Base-by-base conservation (phyloP, 2,888 invertebrate species). In the Sipunculus nudus region DNA sequence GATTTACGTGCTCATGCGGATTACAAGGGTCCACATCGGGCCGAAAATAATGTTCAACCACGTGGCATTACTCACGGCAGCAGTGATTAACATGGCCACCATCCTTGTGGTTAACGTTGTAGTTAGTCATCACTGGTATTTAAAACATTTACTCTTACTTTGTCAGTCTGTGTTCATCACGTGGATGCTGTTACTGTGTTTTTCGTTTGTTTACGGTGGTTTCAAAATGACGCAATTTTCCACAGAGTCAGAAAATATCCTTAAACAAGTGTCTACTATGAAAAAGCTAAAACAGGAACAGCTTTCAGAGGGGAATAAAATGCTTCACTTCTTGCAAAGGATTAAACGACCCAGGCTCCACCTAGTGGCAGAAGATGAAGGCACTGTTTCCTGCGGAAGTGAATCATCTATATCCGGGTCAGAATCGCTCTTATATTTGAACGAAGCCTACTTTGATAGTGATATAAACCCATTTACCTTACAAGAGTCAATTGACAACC, bases 121-220 rank as follows among this genome's bases (percentile, higher is more conserved):
- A 38, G 82, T 86, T 16, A 84, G 82, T 23, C 84, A 75, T 26
- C 68, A 73, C 29, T 68, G 63, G n/a, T 64, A 66, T 2, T 62
- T 78, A n/a, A 77, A 76, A 66, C 67, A 78, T 41, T 71, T 76
- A 16, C 47, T 75, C 4, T 50, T 72, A 6, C 77, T 86, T 49
- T 84, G 86, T 49, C 87, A 87, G 71, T 82, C 84, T n/a, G 75
- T 85, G 39, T 88, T 87, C 74, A 84, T 87, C 47, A 66, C 85
- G 41, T 88, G 87, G 87, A 87, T 87, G 45, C 73, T 86, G 52
- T 78, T 86, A 63, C 79, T 88, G 54, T 87, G 87, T 71, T 77
- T 85, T 48, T 85, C 84, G n/a, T 88, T 87, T 72, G 83, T 88
- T 31, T 86, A 86, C 66, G 86, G 86, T 46, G 87, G 87, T 31